Conservation (phyloP, 2,888 invertebrate genomes). For the Octodonta nipae region DNA sequence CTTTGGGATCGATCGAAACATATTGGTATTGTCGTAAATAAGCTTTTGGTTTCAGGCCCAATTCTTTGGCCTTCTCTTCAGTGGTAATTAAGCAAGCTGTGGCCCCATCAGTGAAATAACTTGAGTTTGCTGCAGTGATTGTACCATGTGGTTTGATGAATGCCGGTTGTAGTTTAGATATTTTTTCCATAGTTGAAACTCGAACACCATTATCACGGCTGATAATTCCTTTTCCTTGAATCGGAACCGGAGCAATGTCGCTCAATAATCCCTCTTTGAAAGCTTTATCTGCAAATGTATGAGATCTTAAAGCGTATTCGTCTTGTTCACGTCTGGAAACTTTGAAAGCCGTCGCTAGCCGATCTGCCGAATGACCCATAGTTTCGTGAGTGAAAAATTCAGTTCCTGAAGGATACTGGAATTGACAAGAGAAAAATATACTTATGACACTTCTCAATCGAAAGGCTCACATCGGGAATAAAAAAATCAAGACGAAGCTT, state of each 20-base stretch:
- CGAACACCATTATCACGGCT: conserved; percentile 91
- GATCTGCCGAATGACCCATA: conserved; percentile 97
- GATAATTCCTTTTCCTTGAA: conserved; percentile 62
- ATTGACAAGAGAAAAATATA: too few species aligned
- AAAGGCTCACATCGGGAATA: conserved; percentile 78
- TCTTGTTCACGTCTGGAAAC: conserved; percentile 84
- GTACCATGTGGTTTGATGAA: conserved; percentile 99
- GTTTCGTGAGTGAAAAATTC: conserved; percentile 97
- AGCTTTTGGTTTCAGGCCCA: conserved; percentile 92
- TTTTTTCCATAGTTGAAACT: conserved; percentile 75
- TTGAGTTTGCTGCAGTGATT: conserved; percentile 95
- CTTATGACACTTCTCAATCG: too few species aligned
- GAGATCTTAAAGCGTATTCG: conserved; percentile 85
- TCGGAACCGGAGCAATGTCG: conserved; percentile 71
- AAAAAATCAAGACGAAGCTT: conserved; percentile 61
- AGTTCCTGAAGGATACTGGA: conserved; percentile 89
- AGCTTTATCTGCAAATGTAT: conserved; percentile 76
- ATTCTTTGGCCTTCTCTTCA: conserved; percentile 83
- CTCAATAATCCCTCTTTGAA: conserved; percentile 75
- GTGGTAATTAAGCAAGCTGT: conserved; percentile 93
- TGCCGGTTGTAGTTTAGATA: conserved; percentile 85
- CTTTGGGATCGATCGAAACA: conserved; percentile 93
- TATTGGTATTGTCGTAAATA: conserved; percentile 83
- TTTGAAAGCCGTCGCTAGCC: conserved; percentile 86
- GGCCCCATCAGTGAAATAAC: conserved; percentile 77